phyloP scores from a whole-genome alignment of 1,140 invertebrate species.

The Drosophila pseudoobscura region DNA sequence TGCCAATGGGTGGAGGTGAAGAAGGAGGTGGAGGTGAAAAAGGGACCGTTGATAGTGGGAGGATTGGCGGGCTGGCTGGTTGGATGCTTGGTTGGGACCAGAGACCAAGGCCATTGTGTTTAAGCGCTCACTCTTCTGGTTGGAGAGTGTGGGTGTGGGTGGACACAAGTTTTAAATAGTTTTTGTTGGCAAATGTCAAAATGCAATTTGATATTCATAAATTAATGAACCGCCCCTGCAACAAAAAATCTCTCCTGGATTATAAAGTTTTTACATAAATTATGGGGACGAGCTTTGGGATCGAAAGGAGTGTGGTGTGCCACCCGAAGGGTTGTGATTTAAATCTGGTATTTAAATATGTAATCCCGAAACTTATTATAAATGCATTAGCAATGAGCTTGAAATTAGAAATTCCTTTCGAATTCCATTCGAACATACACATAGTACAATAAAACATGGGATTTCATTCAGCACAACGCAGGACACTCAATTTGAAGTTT shows the following conservation, averaged over 20 bases:
- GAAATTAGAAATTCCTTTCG: constrained; percentile 30
- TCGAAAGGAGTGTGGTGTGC: not conserved
- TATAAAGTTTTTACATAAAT: constrained; percentile 73
- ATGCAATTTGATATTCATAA: constrained; percentile 80
- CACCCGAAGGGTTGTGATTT: constrained; percentile 33
- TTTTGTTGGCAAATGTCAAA: constrained; percentile 75
- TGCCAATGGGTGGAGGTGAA: constrained; percentile 27
- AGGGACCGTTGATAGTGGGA: constrained; percentile 23
- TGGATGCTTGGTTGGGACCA: not conserved
- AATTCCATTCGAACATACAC: constrained; percentile 10
- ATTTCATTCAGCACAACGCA: not conserved
- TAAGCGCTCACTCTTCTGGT: not conserved
- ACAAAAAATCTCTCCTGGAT: constrained; percentile 56
- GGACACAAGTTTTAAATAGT: constrained; percentile 75
- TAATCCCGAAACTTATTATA: constrained; percentile 57
- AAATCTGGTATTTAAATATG: constrained; percentile 57
- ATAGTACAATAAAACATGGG: not conserved
- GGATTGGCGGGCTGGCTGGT: not conserved
- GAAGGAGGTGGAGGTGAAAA: constrained; percentile 17
- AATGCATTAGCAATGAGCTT: constrained; percentile 44
- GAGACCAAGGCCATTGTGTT: constrained; percentile 27
- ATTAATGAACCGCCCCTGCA: constrained; percentile 71
- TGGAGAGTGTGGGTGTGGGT: not conserved
- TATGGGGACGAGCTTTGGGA: constrained; percentile 22
- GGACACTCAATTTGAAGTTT: no score